A percentile compares a stretch with the other conserved stretches of the same genome.
These are phyloP conservation scores for Synanceia verrucosa DNA, from an alignment of 2,797 vertebrate species.

Conservation along the genomic window DNA sequence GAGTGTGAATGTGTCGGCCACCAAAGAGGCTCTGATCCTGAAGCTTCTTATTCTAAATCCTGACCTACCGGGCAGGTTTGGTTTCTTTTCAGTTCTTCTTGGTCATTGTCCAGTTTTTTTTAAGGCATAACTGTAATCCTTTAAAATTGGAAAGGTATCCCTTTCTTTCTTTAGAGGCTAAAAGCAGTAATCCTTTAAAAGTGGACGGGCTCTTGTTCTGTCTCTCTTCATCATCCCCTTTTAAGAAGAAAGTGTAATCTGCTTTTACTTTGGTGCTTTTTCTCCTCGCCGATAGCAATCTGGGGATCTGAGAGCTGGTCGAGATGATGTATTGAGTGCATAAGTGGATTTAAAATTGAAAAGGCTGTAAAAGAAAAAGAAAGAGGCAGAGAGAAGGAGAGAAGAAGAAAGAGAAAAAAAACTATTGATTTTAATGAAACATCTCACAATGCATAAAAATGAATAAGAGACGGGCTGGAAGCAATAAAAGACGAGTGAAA, in stretches of 20 bases:
- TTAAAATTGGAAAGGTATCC: slow-evolving; percentile 57
- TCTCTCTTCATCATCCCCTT: slow-evolving; percentile 41
- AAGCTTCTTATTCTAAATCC: slow-evolving; percentile 46
- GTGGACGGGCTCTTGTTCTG: slow-evolving; percentile 49
- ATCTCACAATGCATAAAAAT: background rate
- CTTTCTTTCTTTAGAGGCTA: slow-evolving; percentile 58
- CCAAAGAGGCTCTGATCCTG: slow-evolving; percentile 47
- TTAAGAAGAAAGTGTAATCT: slow-evolving; percentile 64
- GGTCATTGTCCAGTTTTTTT: slow-evolving; percentile 51
- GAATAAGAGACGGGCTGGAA: background rate
- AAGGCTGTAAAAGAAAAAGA: slow-evolving; percentile 7
- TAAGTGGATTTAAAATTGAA: slow-evolving; percentile 25
- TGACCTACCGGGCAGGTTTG: slow-evolving; percentile 13
- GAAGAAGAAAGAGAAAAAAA: background rate
- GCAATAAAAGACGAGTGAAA: slow-evolving; percentile 14
- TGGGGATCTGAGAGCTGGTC: slow-evolving; percentile 17
- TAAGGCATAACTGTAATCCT: slow-evolving; percentile 61
- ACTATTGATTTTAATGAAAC: slow-evolving; percentile 6
- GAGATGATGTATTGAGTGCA: slow-evolving; percentile 34
- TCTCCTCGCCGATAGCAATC: slow-evolving; percentile 13
- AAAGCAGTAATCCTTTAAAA: slow-evolving; percentile 76
- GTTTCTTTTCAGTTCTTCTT: slow-evolving; percentile 19
- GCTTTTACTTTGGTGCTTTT: slow-evolving; percentile 52
- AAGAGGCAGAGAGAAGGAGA: background rate
- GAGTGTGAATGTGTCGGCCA: background rate